Conservation (phyloP, 30 jellyfish, hydroid and myxozoan genomes). For the Aurelia sp. region DNA sequence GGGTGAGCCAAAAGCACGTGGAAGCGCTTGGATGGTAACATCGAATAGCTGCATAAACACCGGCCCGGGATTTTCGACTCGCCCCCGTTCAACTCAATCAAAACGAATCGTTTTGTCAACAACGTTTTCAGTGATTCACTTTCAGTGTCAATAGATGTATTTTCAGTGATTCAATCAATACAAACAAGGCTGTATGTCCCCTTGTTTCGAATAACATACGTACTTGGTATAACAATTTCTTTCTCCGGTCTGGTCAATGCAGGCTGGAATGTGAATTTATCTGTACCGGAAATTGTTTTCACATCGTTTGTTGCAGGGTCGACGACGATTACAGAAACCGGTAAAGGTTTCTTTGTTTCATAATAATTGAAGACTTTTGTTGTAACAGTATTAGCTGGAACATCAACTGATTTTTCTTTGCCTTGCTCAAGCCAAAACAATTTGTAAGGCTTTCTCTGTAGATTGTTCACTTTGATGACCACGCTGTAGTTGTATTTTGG, state of each 20-base stretch:
- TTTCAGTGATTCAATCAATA: no score
- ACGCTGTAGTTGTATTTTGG: conserved; percentile 34
- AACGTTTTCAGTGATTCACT: no score
- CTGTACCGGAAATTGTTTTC: background rate
- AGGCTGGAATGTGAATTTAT: conserved; percentile 31
- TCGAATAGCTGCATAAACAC: no score
- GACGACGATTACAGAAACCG: background rate
- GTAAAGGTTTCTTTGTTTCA: conserved; percentile 7
- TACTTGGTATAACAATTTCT: conserved; percentile 33
- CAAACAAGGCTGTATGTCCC: no score
- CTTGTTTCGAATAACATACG: background rate
- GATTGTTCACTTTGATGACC: conserved; percentile 16
- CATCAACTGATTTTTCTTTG: background rate
- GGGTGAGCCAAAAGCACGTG: no score
- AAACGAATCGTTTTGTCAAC: no score
- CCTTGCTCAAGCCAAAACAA: conserved; percentile 35
- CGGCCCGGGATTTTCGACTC: no score
- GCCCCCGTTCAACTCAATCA: no score
- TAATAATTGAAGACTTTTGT: background rate
- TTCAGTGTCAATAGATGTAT: no score
- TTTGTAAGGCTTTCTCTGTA: background rate
- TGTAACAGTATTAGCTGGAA: background rate
- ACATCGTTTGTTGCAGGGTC: conserved; percentile 23
- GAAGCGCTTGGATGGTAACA: no score
- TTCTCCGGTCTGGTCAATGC: conserved; percentile 10